Evolutionary conservation across 2,797 vertebrate genomes (phyloP).

Genomic region (Tragelaphus eurycerus): DNA sequence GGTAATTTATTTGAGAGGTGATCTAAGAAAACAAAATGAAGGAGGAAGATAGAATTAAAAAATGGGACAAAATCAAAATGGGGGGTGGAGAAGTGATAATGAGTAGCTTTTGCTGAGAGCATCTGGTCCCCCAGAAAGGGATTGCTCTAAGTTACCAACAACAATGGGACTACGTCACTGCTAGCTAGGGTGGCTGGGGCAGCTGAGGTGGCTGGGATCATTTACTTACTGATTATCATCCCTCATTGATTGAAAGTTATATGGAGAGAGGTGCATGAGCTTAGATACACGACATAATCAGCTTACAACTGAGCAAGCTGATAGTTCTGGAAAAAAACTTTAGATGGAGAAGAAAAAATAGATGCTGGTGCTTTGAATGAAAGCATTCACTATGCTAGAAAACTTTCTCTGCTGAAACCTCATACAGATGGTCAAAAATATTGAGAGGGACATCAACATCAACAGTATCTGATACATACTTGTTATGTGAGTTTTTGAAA

Average conservation of each 20-base stretch:
- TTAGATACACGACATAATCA: background rate
- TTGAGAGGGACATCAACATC: background rate
- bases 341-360: background rate
- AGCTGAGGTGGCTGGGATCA: background rate
- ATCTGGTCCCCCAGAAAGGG: background rate
- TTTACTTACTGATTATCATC: background rate
- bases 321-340: background rate
- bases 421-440: background rate
- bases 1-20: background rate
- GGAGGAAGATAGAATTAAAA: background rate
- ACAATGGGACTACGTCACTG: background rate
- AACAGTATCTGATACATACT: background rate
- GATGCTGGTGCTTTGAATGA: background rate
- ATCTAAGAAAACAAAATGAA: background rate
- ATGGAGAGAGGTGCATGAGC: background rate
- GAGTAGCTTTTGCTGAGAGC: background rate
- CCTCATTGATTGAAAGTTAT: background rate
- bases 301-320: background rate
- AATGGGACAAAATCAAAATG: background rate
- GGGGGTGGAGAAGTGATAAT: background rate
- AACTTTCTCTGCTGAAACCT: background rate
- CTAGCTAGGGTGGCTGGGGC: background rate
- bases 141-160: background rate
- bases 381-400: background rate
- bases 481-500: background rate